phyloP scores from a whole-genome alignment of 2,113 vertebrate species.

The Festucalex cinctus region DNA sequence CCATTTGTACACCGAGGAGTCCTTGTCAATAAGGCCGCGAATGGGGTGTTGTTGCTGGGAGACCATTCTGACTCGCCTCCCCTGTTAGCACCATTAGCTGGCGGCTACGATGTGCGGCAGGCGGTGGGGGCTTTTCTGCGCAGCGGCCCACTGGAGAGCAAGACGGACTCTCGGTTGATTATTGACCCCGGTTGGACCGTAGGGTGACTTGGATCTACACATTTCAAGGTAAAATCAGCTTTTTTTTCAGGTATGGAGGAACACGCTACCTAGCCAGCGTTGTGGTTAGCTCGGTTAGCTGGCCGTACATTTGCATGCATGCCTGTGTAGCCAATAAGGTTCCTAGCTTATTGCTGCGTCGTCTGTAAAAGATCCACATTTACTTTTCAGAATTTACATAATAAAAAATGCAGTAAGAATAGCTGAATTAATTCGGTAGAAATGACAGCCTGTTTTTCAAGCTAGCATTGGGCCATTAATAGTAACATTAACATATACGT shows the following conservation, averaged over 20 bases:
- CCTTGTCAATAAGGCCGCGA: slow-evolving; percentile 59
- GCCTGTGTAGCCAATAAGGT: slow-evolving; percentile 1
- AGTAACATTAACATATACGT: neutral
- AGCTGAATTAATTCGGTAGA: neutral
- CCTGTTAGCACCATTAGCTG: slow-evolving; percentile 53
- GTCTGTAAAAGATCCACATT: neutral
- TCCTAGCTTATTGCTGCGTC: neutral
- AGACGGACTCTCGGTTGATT: slow-evolving; percentile 42
- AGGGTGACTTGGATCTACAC: slow-evolving; percentile 44
- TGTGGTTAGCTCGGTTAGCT: slow-evolving; percentile 28
- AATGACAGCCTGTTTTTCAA: neutral
- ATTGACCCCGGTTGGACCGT: slow-evolving; percentile 16
- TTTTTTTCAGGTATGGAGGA: slow-evolving; percentile 13
- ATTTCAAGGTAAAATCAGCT: slow-evolving; percentile 64
- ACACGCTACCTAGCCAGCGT: neutral
- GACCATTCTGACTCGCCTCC: slow-evolving; percentile 52
- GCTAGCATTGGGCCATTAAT: slow-evolving; percentile 9
- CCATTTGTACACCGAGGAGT: slow-evolving; percentile 25
- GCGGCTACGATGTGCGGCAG: slow-evolving; percentile 58
- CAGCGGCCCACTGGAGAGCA: slow-evolving; percentile 29
- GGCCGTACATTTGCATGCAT: slow-evolving; percentile 26
- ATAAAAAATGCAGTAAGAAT: neutral
- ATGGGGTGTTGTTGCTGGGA: slow-evolving; percentile 65
- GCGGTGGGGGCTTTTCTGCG: slow-evolving; percentile 32
- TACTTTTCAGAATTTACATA: no score